phyloP scores from a whole-genome alignment of 2,888 invertebrate genomes.

The Drepanosiphum platanoidis region DNA sequence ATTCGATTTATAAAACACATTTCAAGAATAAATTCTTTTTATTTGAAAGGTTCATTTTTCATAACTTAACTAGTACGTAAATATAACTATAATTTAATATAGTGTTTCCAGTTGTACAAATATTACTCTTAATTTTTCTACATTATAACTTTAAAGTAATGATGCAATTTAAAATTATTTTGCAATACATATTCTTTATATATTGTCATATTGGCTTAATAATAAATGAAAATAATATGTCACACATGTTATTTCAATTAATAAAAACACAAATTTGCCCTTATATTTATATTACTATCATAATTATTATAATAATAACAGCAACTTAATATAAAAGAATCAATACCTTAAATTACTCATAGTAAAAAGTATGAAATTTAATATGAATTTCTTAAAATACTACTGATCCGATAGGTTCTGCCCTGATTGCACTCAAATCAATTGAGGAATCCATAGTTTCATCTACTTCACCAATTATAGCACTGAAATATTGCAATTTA shows the following conservation, averaged over 20 bases:
- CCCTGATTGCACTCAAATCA: conserved; percentile 82
- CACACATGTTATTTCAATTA: conserved; percentile 2
- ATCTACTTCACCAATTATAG: conserved; percentile 85
- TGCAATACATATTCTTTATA: background rate
- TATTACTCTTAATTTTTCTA: background rate
- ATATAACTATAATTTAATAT: too few species aligned
- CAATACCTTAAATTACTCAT: conserved; percentile 22
- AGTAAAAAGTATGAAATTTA: conserved; percentile 10
- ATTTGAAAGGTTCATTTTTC: too few species aligned
- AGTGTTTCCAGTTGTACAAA: too few species aligned
- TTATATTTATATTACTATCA: conserved; percentile 54
- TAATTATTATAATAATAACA: conserved; percentile 40
- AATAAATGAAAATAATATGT: background rate
- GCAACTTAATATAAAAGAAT: conserved; percentile 36
- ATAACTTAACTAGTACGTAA: too few species aligned
- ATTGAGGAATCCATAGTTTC: conserved; percentile 84
- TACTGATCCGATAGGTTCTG: conserved; percentile 84
- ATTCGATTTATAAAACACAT: too few species aligned
- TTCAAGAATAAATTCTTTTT: too few species aligned
- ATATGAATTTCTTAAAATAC: conserved; percentile 71
- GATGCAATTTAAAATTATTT: background rate
- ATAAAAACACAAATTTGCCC: background rate
- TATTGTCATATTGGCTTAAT: background rate
- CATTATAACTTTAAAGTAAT: background rate
- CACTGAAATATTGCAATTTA: conserved; percentile 69